Conservation (phyloP, 2,888 invertebrate genomes). For the Torymus tubicola region DNA sequence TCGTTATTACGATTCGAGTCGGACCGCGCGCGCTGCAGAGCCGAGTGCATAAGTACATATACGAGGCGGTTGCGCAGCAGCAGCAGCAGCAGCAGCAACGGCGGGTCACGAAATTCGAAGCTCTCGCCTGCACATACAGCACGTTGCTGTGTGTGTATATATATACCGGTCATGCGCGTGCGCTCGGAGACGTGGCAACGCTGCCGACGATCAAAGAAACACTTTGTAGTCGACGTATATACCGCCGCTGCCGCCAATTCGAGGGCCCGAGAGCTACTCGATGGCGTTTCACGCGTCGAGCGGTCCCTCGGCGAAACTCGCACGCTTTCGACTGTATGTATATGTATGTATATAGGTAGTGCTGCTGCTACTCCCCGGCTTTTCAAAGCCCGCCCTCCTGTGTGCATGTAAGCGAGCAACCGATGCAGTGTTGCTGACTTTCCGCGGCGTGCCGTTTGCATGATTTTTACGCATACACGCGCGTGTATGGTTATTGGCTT, state of each 20-base stretch:
- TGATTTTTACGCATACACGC: background rate
- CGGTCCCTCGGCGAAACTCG: background rate
- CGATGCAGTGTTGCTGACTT: too few relatives aligned
- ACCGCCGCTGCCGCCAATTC: constrained; percentile 23
- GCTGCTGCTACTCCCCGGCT: background rate
- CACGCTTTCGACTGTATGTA: background rate
- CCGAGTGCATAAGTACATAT: constrained; percentile 30
- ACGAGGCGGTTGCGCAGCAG: background rate
- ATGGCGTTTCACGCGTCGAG: constrained; percentile 19
- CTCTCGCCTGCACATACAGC: background rate
- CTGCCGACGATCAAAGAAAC: constrained; percentile 50
- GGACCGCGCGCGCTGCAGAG: background rate
- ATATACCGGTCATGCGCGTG: background rate
- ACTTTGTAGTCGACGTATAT: constrained; percentile 46
- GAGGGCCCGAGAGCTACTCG: background rate
- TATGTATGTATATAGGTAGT: too few relatives aligned
- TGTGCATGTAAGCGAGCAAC: too few relatives aligned
- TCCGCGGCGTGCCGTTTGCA: background rate
- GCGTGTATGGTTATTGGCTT: too few relatives aligned
- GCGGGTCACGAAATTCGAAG: constrained; percentile 46
- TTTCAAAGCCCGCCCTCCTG: background rate
- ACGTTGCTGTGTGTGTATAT: background rate
- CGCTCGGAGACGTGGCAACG: constrained; percentile 47
- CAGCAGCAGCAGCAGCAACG: background rate
- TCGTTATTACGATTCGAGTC: constrained; percentile 39